These are phyloP conservation scores for Volucella inflata DNA, from an alignment of 2,888 invertebrate species.

Conservation along the genomic window DNA sequence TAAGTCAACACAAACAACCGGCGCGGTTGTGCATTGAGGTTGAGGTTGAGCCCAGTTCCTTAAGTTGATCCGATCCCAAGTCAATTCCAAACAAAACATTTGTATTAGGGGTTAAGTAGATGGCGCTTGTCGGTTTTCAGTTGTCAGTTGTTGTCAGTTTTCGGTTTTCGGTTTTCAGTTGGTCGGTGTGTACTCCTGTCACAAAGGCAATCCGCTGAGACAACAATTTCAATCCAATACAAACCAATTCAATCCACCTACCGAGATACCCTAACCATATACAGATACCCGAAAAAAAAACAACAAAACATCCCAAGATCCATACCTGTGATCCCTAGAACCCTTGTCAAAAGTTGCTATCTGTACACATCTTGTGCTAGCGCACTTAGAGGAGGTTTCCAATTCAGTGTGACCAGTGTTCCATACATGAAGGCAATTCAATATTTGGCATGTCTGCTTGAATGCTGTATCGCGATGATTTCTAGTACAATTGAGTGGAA, in stretches of 20 bases:
- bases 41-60: background rate
- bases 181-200: slow-evolving; percentile 47
- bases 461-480: no score
- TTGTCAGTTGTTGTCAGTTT: no score
- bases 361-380: slow-evolving; percentile 7
- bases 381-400: no score
- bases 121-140: slow-evolving; percentile 66
- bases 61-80: slow-evolving; percentile 6
- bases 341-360: slow-evolving; percentile 60
- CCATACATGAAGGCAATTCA: no score
- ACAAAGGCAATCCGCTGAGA: slow-evolving; percentile 65
- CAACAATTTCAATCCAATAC: slow-evolving; percentile 48
- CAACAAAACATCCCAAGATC: no score
- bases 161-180: no score
- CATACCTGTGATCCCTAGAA: background rate
- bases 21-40: slow-evolving; percentile 16
- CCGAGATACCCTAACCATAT: slow-evolving; percentile 67
- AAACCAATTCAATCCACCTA: slow-evolving; percentile 65
- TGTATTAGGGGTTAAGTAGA: slow-evolving; percentile 58
- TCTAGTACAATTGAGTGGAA: no score
- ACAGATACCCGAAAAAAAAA: background rate
- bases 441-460: no score
- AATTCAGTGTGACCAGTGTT: no score
- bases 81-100: slow-evolving; percentile 66
- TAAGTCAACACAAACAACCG: slow-evolving; percentile 69